Base-by-base conservation (phyloP, 2,113 vertebrate species). In the Poeciliopsis retropinna region DNA sequence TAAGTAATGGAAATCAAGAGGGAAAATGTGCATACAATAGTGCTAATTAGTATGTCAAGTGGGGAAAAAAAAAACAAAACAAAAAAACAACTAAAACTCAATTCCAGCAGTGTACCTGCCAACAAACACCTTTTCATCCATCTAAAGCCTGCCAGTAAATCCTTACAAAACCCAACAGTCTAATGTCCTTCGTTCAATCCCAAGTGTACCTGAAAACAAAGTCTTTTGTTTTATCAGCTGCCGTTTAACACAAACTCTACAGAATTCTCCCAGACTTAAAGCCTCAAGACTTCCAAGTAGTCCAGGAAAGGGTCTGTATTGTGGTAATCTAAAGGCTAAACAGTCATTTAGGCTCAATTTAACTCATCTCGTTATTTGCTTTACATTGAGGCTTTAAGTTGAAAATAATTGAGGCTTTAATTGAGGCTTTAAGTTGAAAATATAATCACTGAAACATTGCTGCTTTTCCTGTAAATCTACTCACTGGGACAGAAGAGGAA, bases 401-500 rank as follows among this genome's bases (percentile, higher is more conserved):
- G 10, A 37, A 37, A 37, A 37, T 12, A 37, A n/a, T n/a, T n/a
- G 22, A 34, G 78, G 63, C 34, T 37, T 37, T n/a, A n/a, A n/a
- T n/a, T n/a, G 22, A 34, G 78, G 63, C 34, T 37, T 37, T 37
- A 37, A 37, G 11, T 37, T 37, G 10, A 37, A 37, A 37, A 37
- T 12, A 37, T 37, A 37, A 37, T 37, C 34, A 37, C 64, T 27
- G 6, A 76, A 81, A 15, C 37, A 2, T 61, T 41, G 62, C 44
- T 30, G 64, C n/a, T 73, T 68, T 73, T 68, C 34, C 27, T 60
- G 72, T 69, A 73, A 85, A 34, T 0, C 27, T 75, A 63, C 54
- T 61, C 57, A 32, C 80, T 70, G 70, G 65, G 67, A 70, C 34
- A 37, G 34, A 41, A 65, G 68, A 78, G 75, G 68, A 64, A 60